A percentile compares a stretch with the other conserved stretches of the same genome.
These are phyloP conservation scores for Callipepla squamata DNA, from an alignment of 2,113 vertebrate species.

Conservation along the genomic window DNA sequence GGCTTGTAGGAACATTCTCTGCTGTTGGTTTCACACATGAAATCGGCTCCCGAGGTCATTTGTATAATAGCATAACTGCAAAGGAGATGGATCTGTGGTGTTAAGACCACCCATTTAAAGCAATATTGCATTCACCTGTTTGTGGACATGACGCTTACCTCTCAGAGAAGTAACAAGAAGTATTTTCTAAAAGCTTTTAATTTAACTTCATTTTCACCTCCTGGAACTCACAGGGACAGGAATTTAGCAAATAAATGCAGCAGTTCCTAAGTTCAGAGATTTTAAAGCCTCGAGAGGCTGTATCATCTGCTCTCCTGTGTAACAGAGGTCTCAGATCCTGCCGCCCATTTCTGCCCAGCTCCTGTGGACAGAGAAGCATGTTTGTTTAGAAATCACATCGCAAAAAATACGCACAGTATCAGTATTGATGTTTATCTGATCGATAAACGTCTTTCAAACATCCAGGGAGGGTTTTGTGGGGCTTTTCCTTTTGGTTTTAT, in stretches of 20 bases:
- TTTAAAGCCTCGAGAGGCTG: not conserved
- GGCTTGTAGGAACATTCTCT: not conserved
- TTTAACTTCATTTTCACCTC: not conserved
- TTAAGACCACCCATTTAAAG: constrained; percentile 30
- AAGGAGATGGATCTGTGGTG: not conserved
- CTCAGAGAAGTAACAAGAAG: not conserved
- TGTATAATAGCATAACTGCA: not conserved
- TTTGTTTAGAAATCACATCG: not conserved
- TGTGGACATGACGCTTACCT: not conserved
- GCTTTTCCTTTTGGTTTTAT: constrained; percentile 6
- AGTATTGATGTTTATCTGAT: not conserved
- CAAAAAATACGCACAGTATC: not conserved
- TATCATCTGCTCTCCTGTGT: not conserved
- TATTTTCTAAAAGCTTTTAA: not conserved
- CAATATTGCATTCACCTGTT: not conserved
- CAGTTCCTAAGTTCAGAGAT: not conserved
- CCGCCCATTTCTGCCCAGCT: not conserved
- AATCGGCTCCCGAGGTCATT: not conserved
- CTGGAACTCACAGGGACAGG: not conserved
- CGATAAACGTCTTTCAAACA: not conserved
- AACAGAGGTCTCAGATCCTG: not conserved
- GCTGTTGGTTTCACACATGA: not conserved
- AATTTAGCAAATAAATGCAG: not conserved
- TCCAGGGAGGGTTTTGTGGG: not conserved
- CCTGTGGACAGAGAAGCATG: not conserved